Percentiles rank a stretch among this genome's conserved stretches.
Conservation (phyloP, 2,888 invertebrate species). For the Malacosoma neustria region DNA sequence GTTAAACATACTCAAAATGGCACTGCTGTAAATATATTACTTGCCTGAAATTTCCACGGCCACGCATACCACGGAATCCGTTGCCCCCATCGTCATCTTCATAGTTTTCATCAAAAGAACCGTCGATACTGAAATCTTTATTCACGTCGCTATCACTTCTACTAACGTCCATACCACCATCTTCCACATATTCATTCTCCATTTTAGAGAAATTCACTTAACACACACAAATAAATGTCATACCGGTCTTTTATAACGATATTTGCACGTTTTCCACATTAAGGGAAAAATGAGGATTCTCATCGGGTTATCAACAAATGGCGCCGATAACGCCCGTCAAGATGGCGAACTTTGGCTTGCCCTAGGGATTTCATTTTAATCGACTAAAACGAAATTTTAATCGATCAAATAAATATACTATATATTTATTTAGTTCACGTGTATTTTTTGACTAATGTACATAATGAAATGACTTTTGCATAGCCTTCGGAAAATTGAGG, state of each 20-base stretch:
- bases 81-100: slow-evolving; percentile 55
- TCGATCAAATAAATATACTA: too few species aligned
- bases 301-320: slow-evolving; percentile 47
- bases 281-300: slow-evolving; percentile 22
- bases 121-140: slow-evolving; percentile 51
- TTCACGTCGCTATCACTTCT: slow-evolving; percentile 36
- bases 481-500: too few species aligned
- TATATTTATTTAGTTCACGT: too few species aligned
- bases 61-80: slow-evolving; percentile 47
- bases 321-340: slow-evolving; percentile 20
- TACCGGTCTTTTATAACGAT: slow-evolving; percentile 25
- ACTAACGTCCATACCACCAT: slow-evolving; percentile 36
- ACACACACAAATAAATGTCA: slow-evolving; percentile 38
- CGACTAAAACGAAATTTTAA: too few species aligned
- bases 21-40: too few species aligned
- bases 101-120: slow-evolving; percentile 45
- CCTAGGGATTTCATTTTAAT: slow-evolving; percentile 6
- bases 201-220: slow-evolving; percentile 30
- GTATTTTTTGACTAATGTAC: too few species aligned
- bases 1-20: too few species aligned
- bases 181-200: slow-evolving; percentile 64
- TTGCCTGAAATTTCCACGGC: slow-evolving; percentile 61
- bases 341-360: slow-evolving; percentile 39
- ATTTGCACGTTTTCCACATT: slow-evolving; percentile 17
- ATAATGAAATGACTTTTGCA: too few species aligned